Evolutionary conservation across 1,140 invertebrate genomes (phyloP), one percentile per base, ranked within the genome.

Genomic region (Aphaenogaster ashmeadi): DNA sequence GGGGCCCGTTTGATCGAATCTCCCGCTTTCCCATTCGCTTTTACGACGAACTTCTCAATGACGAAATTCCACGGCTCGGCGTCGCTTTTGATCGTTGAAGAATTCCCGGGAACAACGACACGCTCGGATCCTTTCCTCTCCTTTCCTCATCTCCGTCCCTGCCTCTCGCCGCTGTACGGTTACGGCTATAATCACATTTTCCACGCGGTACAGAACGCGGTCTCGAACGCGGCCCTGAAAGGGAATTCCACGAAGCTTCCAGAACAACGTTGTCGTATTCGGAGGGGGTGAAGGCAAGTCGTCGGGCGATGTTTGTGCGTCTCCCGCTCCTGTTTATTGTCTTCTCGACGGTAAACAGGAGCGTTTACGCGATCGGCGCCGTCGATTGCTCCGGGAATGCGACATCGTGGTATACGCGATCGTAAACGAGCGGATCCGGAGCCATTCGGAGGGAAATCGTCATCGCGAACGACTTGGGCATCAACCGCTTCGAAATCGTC

Each of bases 211-310:
- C 21, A 11, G 54, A 21, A 27, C 27, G 27, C 15, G 60, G 33
- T n/a, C 52, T 47, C 67, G 44, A n/a, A 21, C 50, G 2, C 21
- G 11, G 3, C 54, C 18, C 33, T 36, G 69, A 50, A 75, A 84
- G 47, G 41, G 41, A 47, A 84, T 62, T 75, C 56, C 50, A 58
- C 56, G 27, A 79, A 79, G 52, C 50, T 80, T 80, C 47, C n/a
- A 71, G 52, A 89, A 86, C 58, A 78, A 58, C n/a, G 47, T 52
- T 52, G 13, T 71, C 33, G 75, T 44, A 38, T 47, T 89, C 21
- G 18, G 21, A n/a, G 27, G 54, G 36, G 27, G 21, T 9, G 64
- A 67, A 13, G 41, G 1, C 13, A 6, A 84, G 9, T 58, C 27
- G 18, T 56, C 47, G 66, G 38, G 8, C 11, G 67, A 21, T 36